Evolutionary conservation across 2,797 vertebrate genomes (phyloP), one percentile per base, ranked within the genome.

Genomic region (Sebastes cheni): DNA sequence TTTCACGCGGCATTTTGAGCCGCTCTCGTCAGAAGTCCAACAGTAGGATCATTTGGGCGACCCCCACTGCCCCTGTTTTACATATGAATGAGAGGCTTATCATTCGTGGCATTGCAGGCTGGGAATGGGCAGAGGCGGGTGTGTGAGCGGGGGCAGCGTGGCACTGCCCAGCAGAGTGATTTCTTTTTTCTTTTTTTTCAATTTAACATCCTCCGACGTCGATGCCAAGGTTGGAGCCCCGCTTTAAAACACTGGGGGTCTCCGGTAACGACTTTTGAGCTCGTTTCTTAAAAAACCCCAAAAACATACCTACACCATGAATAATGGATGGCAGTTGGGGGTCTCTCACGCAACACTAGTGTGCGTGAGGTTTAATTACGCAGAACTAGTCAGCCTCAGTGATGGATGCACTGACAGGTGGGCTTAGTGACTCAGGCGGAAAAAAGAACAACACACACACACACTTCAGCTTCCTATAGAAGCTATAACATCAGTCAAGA

Each of bases 41-140:
- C 80, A 82, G 79, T 83, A 88, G 89, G 87, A 93, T 92, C 78
- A 90, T 88, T 87, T 83, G 74, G 73, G 60, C 8, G 76, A 90
- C 84, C 86, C 86, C 81, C 56, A 12, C 60, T 72, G 60, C 80
- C 82, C 79, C 69, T 93, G 80, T 83, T 94, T 94, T 93, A 89
- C 91, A 93, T 94, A 89, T 87, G 92, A 94, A 95, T 91, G 61
- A 89, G 86, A 80, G 79, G 81, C 91, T 93, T 91, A 94, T 92
- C 89, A 83, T 86, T 67, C 74, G 77, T 86, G 86, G 77, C 80
- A 79, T 82, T 83, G 83, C 90, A 92, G 92, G 77, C 85, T 84
- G 77, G 59, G 72, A 77, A 78, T 39, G 79, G 80, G 71, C 81
- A 79, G 58, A 77, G 81, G 75, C 67, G 29, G 71, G 55, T 81